Percentiles rank a stretch among this genome's conserved stretches.
phyloP scores from a whole-genome alignment of 2,113 vertebrate species.

The Bos indicus region DNA sequence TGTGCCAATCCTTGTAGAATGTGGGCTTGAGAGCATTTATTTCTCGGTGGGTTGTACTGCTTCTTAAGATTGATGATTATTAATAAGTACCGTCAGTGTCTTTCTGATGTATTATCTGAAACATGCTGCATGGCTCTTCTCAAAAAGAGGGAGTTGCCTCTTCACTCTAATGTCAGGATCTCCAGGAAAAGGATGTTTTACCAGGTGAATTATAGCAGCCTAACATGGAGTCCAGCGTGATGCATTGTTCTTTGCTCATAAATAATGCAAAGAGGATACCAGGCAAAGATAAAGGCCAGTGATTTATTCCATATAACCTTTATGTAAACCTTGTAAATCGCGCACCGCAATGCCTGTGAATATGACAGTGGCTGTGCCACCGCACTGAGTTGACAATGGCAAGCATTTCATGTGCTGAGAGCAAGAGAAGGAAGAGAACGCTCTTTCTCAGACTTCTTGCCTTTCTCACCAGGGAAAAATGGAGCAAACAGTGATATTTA shows the following conservation, averaged over 20 bases:
- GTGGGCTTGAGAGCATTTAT: not conserved
- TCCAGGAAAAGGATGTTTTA: slow-evolving; percentile 52
- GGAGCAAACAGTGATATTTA: not conserved
- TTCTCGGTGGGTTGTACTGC: not conserved
- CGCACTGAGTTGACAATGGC: not conserved
- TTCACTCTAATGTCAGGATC: slow-evolving; percentile 36
- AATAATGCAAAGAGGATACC: slow-evolving; percentile 66
- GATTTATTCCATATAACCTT: slow-evolving; percentile 70
- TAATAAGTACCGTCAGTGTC: not conserved
- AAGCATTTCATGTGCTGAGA: not conserved
- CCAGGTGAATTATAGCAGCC: slow-evolving; percentile 64
- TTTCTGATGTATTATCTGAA: slow-evolving; percentile 58
- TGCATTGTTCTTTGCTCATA: slow-evolving; percentile 62
- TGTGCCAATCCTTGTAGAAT: not conserved
- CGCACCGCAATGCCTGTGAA: not conserved
- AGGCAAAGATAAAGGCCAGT: slow-evolving; percentile 65
- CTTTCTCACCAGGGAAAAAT: not conserved
- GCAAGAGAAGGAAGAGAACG: not conserved
- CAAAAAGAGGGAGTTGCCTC: slow-evolving; percentile 38
- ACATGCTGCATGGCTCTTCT: slow-evolving; percentile 14
- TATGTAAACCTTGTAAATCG: slow-evolving; percentile 71
- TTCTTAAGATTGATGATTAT: slow-evolving; percentile 37
- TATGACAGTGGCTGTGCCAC: not conserved
- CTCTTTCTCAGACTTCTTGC: not conserved
- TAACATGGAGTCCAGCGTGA: slow-evolving; percentile 32